phyloP scores from a whole-genome alignment of 1,140 invertebrate species.

The Trigoniulus corallinus region DNA sequence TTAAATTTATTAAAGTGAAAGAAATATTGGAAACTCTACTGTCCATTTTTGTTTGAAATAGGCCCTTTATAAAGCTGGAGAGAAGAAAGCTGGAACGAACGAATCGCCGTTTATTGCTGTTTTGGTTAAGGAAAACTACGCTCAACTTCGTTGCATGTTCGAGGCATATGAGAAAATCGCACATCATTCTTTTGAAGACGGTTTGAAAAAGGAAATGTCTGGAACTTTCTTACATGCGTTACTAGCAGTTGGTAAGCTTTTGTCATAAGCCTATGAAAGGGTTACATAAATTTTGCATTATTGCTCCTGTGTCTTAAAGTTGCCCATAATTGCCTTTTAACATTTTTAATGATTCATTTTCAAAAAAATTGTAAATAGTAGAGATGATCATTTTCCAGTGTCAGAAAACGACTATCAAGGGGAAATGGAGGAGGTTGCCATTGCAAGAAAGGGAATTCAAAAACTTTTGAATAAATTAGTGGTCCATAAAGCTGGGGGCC shows the following conservation, averaged over 20 bases:
- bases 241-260: constrained; percentile 53
- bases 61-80: constrained; percentile 17
- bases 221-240: constrained; percentile 69
- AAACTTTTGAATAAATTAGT: no score
- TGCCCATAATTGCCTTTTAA: background rate
- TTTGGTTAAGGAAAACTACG: constrained; percentile 29
- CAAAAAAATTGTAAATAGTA: background rate
- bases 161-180: constrained; percentile 37
- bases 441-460: no score
- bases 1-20: background rate
- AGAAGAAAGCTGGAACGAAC: constrained; percentile 49
- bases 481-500: no score
- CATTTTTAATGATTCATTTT: background rate
- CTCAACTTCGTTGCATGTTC: constrained; percentile 51
- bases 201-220: constrained; percentile 73
- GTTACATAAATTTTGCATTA: no score
- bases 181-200: constrained; percentile 61
- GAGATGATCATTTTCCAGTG: background rate
- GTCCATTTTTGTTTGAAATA: constrained; percentile 1
- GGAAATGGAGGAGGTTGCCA: no score
- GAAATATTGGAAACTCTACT: background rate
- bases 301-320: no score
- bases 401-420: background rate
- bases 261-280: background rate
- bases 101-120: constrained; percentile 72